phyloP scores from a whole-genome alignment of 2,888 invertebrate species.

The Rutpela maculata region DNA sequence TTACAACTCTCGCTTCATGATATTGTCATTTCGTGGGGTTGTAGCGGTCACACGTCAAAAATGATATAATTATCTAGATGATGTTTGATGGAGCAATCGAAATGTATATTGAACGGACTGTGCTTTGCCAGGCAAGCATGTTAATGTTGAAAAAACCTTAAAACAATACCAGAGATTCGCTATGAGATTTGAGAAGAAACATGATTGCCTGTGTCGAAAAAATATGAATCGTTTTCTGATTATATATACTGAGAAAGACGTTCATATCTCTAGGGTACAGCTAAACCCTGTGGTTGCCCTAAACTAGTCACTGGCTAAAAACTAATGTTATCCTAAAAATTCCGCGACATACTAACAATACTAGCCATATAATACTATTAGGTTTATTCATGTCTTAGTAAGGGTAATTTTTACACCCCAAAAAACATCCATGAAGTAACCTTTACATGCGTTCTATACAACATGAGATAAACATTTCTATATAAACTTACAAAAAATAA shows the following conservation, averaged over 20 bases:
- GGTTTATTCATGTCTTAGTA: conserved; percentile 36
- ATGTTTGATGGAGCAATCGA: background rate
- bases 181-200: conserved; percentile 51
- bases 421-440: conserved; percentile 40
- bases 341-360: conserved; percentile 72
- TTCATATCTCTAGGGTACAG: conserved; percentile 72
- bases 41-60: background rate
- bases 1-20: background rate
- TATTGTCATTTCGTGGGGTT: conserved; percentile 2
- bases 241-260: conserved; percentile 59
- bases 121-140: conserved; percentile 60
- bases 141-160: conserved; percentile 42
- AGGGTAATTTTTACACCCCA: background rate
- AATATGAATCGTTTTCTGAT: conserved; percentile 52
- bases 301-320: conserved; percentile 72
- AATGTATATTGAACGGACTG: conserved; percentile 1
- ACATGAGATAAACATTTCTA: conserved; percentile 67
- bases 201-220: conserved; percentile 61
- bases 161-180: conserved; percentile 55
- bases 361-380: conserved; percentile 68
- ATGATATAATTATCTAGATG: background rate
- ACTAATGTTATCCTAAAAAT: conserved; percentile 69
- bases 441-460: conserved; percentile 59
- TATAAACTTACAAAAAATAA: conserved; percentile 72
- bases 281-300: conserved; percentile 74